These are phyloP conservation scores for Scleropages formosus DNA, from an alignment of 2,797 vertebrate species.

Conservation along the genomic window DNA sequence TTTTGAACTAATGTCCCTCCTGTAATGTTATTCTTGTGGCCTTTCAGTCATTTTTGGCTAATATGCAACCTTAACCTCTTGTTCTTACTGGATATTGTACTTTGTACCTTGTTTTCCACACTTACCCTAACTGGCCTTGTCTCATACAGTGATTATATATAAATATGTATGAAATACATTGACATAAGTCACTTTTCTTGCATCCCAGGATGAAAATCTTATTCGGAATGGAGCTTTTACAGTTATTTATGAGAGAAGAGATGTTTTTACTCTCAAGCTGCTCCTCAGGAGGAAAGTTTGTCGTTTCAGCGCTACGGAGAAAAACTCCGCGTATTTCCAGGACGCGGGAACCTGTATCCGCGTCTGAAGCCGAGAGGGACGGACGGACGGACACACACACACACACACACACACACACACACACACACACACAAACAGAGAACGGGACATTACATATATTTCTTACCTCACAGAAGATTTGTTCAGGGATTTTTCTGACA, in stretches of 20 bases:
- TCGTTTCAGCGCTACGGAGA: slow-evolving; percentile 66
- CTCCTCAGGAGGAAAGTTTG: slow-evolving; percentile 69
- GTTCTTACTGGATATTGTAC: slow-evolving; percentile 35
- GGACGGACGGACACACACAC: too few species aligned
- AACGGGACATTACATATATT: slow-evolving; percentile 70
- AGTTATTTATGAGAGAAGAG: slow-evolving; percentile 52
- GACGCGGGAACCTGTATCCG: slow-evolving; percentile 73
- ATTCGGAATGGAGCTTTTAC: slow-evolving; percentile 63
- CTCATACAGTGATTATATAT: slow-evolving; percentile 48
- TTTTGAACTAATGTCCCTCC: slow-evolving; percentile 47
- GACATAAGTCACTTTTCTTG: slow-evolving; percentile 40
- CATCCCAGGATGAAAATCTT: slow-evolving; percentile 59
- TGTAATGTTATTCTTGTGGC: slow-evolving; percentile 76
- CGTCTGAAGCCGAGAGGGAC: slow-evolving; percentile 57
- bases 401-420: too few species aligned
- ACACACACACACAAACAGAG: too few species aligned
- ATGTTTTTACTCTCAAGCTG: slow-evolving; percentile 71
- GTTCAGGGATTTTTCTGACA: slow-evolving; percentile 95
- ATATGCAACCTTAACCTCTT: slow-evolving; percentile 72
- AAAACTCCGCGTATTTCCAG: slow-evolving; percentile 69
- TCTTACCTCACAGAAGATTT: slow-evolving; percentile 92
- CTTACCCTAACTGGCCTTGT: slow-evolving; percentile 56
- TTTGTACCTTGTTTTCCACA: slow-evolving; percentile 34
- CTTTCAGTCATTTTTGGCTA: slow-evolving; percentile 70
- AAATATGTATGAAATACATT: slow-evolving; percentile 23